phyloP scores from a whole-genome alignment of 2,888 invertebrate genomes.

The Parnassius apollo region DNA sequence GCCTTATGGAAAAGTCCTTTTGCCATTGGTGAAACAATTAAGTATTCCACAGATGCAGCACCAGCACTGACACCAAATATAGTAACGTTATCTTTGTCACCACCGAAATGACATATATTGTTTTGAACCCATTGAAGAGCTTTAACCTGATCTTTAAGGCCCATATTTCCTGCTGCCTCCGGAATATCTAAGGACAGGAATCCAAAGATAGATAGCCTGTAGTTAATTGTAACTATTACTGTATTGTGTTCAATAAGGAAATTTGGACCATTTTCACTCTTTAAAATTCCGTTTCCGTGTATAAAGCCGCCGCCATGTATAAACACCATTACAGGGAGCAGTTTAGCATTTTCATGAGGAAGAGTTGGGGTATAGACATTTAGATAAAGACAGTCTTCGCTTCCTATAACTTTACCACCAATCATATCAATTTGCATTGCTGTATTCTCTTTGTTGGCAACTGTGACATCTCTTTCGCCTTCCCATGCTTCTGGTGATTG shows the following conservation, averaged over 20 bases:
- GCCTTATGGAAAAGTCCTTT: slow-evolving; percentile 56
- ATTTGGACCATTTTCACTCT: slow-evolving; percentile 52
- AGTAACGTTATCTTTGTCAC: slow-evolving; percentile 54
- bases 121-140: slow-evolving; percentile 58
- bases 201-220: slow-evolving; percentile 61
- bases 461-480: slow-evolving; percentile 71
- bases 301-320: slow-evolving; percentile 67
- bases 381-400: slow-evolving; percentile 63
- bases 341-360: slow-evolving; percentile 29
- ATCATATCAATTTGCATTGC: slow-evolving; percentile 41
- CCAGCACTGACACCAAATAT: slow-evolving; percentile 57
- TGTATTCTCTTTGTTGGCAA: slow-evolving; percentile 45
- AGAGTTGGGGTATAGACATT: slow-evolving; percentile 58
- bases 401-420: slow-evolving; percentile 38
- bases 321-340: slow-evolving; percentile 53
- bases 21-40: slow-evolving; percentile 46
- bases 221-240: slow-evolving; percentile 64
- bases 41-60: slow-evolving; percentile 50
- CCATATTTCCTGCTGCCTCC: slow-evolving; percentile 61
- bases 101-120: slow-evolving; percentile 53
- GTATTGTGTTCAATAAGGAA: slow-evolving; percentile 54
- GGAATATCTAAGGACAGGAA: slow-evolving; percentile 56
- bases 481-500: slow-evolving; percentile 59
- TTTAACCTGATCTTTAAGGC: slow-evolving; percentile 57
- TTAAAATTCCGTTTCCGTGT: slow-evolving; percentile 49